phyloP scores from a whole-genome alignment of 2,113 vertebrate genomes.

The Hystrix cristata region DNA sequence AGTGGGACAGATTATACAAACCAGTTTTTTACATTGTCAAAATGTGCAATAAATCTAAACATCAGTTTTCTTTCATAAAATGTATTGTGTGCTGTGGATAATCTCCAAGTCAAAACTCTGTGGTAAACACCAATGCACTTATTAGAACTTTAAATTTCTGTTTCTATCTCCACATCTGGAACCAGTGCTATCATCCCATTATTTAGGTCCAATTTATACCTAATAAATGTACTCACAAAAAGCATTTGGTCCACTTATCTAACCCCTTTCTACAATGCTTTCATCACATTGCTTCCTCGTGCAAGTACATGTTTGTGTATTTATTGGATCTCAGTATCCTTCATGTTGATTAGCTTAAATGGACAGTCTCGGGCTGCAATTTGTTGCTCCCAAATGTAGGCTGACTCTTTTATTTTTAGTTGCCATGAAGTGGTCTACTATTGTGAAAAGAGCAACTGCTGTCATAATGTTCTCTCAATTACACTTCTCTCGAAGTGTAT shows the following conservation, averaged over 20 bases:
- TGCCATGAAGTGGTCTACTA: not conserved
- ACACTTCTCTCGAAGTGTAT: slow-evolving; percentile 66
- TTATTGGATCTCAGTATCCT: not conserved
- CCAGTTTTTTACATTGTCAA: not conserved
- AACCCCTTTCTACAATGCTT: not conserved
- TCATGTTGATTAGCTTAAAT: not conserved
- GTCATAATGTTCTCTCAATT: slow-evolving; percentile 45
- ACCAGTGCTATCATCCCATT: not conserved
- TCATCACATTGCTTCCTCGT: not conserved
- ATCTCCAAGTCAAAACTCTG: not conserved
- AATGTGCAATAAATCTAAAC: not conserved
- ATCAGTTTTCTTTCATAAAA: slow-evolving; percentile 30
- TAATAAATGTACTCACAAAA: not conserved
- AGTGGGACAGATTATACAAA: not conserved
- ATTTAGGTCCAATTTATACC: not conserved
- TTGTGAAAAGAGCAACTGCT: slow-evolving; percentile 62
- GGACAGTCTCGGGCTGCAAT: slow-evolving; percentile 9
- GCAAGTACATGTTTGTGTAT: not conserved
- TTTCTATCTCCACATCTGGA: not conserved
- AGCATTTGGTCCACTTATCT: not conserved
- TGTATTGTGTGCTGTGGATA: not conserved
- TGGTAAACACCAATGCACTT: not conserved
- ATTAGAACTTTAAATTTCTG: slow-evolving; percentile 2
- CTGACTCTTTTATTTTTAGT: slow-evolving; percentile 58
- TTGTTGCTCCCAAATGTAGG: slow-evolving; percentile 43